Percentiles rank a stretch among this genome's conserved stretches.
Evolutionary conservation across 2,888 invertebrate genomes (phyloP).

Genomic region (Brenthis hecate): DNA sequence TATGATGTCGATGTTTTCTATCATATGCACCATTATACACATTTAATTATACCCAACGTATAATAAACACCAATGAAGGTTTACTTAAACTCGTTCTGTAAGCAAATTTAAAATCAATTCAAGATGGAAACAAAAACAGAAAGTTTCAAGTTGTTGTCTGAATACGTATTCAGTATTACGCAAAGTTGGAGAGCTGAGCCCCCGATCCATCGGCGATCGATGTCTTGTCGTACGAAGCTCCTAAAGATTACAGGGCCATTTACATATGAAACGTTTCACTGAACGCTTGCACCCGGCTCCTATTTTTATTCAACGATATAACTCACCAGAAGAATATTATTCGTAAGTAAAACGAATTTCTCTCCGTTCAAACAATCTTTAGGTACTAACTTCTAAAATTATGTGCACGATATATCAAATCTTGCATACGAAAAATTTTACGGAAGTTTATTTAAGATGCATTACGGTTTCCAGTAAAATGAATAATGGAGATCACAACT

Average conservation of each 20-base stretch:
- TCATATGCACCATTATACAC: background rate
- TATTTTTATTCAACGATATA: conserved; percentile 55
- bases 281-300: conserved; percentile 68
- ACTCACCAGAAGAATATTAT: conserved; percentile 26
- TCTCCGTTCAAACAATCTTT: conserved; percentile 32
- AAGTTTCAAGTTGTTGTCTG: conserved; percentile 51
- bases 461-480: conserved; percentile 10
- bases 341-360: conserved; percentile 29
- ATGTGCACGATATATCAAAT: conserved; percentile 29
- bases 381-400: conserved; percentile 27
- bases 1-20: no score
- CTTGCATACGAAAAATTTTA: conserved; percentile 20
- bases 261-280: conserved; percentile 78
- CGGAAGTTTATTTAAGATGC: conserved; percentile 20
- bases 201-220: conserved; percentile 67
- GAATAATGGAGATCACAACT: no score
- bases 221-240: conserved; percentile 61
- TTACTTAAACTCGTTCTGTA: background rate
- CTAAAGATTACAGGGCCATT: conserved; percentile 74
- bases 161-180: conserved; percentile 51
- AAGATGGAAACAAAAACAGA: conserved; percentile 34
- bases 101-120: conserved; percentile 28
- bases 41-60: background rate
- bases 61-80: background rate
- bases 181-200: conserved; percentile 61